Evolutionary conservation across 2,888 invertebrate genomes (phyloP).

Genomic region (Chelonus formosanus): DNA sequence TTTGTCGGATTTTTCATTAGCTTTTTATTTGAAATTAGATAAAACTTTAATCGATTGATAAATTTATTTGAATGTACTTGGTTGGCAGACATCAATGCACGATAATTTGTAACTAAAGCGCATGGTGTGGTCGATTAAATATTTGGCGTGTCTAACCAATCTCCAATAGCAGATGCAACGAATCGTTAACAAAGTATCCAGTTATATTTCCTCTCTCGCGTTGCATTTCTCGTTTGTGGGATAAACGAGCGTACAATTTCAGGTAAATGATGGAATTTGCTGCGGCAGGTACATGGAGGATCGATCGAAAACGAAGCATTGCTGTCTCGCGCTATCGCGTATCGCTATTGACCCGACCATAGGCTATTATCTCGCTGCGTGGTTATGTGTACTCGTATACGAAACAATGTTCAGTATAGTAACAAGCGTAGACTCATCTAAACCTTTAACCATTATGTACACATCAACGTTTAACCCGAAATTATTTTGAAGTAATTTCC

Average conservation of each 20-base stretch:
- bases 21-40: neutral
- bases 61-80: no score
- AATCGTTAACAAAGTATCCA: conserved; percentile 32
- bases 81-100: conserved; percentile 17
- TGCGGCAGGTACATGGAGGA: conserved; percentile 19
- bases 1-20: neutral
- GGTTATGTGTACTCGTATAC: conserved; percentile 20
- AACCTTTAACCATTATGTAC: neutral
- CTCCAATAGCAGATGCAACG: conserved; percentile 26
- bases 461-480: conserved; percentile 10
- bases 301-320: conserved; percentile 35
- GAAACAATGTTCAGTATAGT: no score
- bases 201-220: conserved; percentile 21
- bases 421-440: neutral
- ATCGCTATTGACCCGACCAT: conserved; percentile 40
- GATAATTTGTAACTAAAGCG: conserved; percentile 27
- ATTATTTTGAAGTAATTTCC: no score
- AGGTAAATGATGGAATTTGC: conserved; percentile 31
- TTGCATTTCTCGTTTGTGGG: conserved; percentile 17
- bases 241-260: conserved; percentile 35
- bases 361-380: conserved; percentile 40
- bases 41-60: neutral
- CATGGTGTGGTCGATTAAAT: conserved; percentile 24
- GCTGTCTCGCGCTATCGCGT: conserved; percentile 36
- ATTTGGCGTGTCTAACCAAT: conserved; percentile 26